These are phyloP conservation scores for Lysiphlebus fabarum DNA, from an alignment of 1,140 invertebrate species.

Conservation along the genomic window DNA sequence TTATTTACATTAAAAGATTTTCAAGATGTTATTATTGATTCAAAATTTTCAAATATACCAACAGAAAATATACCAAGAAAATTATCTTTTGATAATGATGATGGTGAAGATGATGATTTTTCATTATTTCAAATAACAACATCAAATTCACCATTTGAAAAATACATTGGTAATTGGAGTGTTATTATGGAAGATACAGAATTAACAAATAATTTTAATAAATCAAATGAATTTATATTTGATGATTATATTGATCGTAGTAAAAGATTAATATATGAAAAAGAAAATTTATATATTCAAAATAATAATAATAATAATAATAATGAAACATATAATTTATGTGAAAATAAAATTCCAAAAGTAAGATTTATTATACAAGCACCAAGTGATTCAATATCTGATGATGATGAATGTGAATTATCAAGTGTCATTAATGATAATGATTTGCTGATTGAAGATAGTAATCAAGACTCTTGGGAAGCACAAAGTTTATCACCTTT, in stretches of 20 bases:
- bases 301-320: constrained; percentile 19
- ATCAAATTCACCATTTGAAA: constrained; percentile 46
- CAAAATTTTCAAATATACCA: constrained; percentile 4
- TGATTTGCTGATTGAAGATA: too few species aligned
- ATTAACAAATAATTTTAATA: constrained; percentile 8
- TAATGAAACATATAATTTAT: not conserved
- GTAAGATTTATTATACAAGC: constrained; percentile 46
- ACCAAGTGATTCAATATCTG: constrained; percentile 23
- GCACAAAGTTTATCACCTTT: too few species aligned
- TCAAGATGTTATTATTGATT: constrained; percentile 40
- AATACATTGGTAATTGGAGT: constrained; percentile 36
- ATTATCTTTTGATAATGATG: constrained; percentile 18
- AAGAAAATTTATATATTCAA: constrained; percentile 7
- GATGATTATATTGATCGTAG: constrained; percentile 39
- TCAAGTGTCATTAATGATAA: constrained; percentile 9
- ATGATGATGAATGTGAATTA: constrained; percentile 18
- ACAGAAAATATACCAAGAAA: not conserved
- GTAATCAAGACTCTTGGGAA: too few species aligned
- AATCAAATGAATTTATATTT: constrained; percentile 36
- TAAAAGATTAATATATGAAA: constrained; percentile 1
- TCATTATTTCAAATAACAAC: constrained; percentile 47
- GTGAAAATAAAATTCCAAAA: constrained; percentile 30
- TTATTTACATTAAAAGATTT: constrained; percentile 47
- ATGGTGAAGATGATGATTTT: too few species aligned
- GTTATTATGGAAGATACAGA: constrained; percentile 23